phyloP scores from a whole-genome alignment of 2,888 invertebrate genomes.

The Azorinus chamasolen region DNA sequence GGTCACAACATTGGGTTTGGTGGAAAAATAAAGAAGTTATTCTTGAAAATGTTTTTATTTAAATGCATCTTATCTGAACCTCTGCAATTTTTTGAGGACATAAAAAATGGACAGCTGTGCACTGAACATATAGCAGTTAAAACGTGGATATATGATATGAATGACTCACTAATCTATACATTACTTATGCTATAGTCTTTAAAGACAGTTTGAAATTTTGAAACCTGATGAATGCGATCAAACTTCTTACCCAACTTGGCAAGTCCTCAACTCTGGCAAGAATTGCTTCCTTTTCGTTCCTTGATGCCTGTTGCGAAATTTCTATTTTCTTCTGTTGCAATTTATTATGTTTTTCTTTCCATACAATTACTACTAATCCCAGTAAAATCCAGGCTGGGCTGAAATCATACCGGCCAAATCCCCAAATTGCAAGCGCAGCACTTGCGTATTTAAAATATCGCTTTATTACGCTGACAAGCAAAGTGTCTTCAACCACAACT shows the following conservation, averaged over 20 bases:
- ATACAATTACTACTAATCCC: slow-evolving; percentile 92
- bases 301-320: slow-evolving; percentile 87
- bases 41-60: too few relatives aligned
- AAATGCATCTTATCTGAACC: too few relatives aligned
- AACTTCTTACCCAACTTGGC: slow-evolving; percentile 94
- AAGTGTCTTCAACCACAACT: slow-evolving; percentile 75
- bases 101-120: too few relatives aligned
- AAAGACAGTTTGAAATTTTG: too few relatives aligned
- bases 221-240: too few relatives aligned
- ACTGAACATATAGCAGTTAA: too few relatives aligned
- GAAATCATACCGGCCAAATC: slow-evolving; percentile 87
- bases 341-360: slow-evolving; percentile 86
- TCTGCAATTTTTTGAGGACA: too few relatives aligned
- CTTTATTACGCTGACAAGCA: slow-evolving; percentile 77
- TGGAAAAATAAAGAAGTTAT: too few relatives aligned
- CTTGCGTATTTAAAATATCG: slow-evolving; percentile 84
- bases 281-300: slow-evolving; percentile 95
- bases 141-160: too few relatives aligned
- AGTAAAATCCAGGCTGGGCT: slow-evolving; percentile 95
- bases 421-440: slow-evolving; percentile 81
- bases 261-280: slow-evolving; percentile 95
- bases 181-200: too few relatives aligned
- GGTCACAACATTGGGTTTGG: too few relatives aligned
- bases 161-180: too few relatives aligned
- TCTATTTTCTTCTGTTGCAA: slow-evolving; percentile 93